Percentiles rank a stretch among this genome's conserved stretches.
Evolutionary conservation across 1,140 invertebrate genomes (phyloP).

Genomic region (Helicoverpa zea): DNA sequence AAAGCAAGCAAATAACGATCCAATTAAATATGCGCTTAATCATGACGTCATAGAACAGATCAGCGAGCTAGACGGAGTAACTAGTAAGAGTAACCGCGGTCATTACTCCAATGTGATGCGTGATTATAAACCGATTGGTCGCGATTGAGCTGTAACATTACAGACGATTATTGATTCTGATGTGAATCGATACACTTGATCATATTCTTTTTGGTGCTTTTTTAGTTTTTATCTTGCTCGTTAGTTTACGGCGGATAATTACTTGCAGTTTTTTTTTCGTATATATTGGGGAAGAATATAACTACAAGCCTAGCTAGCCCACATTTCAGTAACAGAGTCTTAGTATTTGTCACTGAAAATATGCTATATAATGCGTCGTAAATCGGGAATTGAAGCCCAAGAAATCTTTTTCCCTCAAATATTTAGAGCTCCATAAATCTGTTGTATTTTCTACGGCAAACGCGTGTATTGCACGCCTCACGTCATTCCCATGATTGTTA

Average conservation of each 20-base stretch:
- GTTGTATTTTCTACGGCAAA: slow-evolving; percentile 62
- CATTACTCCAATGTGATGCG: slow-evolving; percentile 24
- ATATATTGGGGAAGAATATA: no score
- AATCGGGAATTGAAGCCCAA: background rate
- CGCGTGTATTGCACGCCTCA: slow-evolving; percentile 62
- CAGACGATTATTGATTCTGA: background rate
- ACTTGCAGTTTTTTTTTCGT: no score
- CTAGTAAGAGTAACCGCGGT: slow-evolving; percentile 38
- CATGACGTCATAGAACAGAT: slow-evolving; percentile 31
- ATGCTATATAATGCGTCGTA: no score
- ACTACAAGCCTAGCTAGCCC: no score
- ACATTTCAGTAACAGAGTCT: no score
- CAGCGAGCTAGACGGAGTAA: slow-evolving; percentile 15
- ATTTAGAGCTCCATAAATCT: slow-evolving; percentile 37
- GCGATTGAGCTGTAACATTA: slow-evolving; percentile 13
- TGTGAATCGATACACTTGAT: background rate
- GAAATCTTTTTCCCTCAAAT: slow-evolving; percentile 27
- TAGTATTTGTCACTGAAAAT: no score
- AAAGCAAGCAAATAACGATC: background rate
- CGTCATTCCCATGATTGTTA: slow-evolving; percentile 73
- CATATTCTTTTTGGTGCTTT: background rate
- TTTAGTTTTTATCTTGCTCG: background rate
- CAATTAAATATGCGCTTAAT: background rate
- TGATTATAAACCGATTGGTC: slow-evolving; percentile 36
- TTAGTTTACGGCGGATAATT: no score